A percentile compares a stretch with the other conserved stretches of the same genome.
Evolutionary conservation across 2,797 vertebrate genomes (phyloP).

Genomic region (Botia kubotai): DNA sequence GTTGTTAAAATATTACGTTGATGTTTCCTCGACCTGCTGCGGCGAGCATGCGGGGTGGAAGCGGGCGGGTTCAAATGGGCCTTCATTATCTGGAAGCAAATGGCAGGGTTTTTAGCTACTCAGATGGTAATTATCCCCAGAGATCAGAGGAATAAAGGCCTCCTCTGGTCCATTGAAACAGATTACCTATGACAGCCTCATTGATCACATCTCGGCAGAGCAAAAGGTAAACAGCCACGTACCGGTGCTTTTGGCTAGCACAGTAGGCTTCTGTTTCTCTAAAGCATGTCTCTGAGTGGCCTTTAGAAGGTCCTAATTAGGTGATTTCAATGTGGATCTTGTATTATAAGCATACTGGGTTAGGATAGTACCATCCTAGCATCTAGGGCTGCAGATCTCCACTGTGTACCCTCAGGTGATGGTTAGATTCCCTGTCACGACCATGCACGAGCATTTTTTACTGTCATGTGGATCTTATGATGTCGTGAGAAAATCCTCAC

Average conservation of each 20-base stretch:
- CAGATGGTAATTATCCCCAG: constrained; percentile 63
- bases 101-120: constrained; percentile 71
- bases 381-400: constrained; percentile 62
- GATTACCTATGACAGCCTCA: constrained; percentile 72
- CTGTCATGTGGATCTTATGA: not conserved
- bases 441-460: constrained; percentile 63
- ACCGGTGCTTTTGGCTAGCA: constrained; percentile 60
- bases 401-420: constrained; percentile 57
- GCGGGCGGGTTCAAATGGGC: constrained; percentile 70
- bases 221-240: constrained; percentile 67
- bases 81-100: constrained; percentile 77
- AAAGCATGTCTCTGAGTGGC: constrained; percentile 71
- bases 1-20: constrained; percentile 14
- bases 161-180: constrained; percentile 67
- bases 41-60: constrained; percentile 22
- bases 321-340: constrained; percentile 71
- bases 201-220: constrained; percentile 70
- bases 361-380: constrained; percentile 69
- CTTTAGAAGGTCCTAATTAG: constrained; percentile 71
- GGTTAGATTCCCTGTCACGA: constrained; percentile 55
- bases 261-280: constrained; percentile 65
- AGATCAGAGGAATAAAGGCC: constrained; percentile 73
- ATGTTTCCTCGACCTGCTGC: not conserved
- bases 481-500: not conserved
- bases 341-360: constrained; percentile 75